Base-by-base conservation (phyloP, 2,888 invertebrate species). In the Prionchulus punctatus region DNA sequence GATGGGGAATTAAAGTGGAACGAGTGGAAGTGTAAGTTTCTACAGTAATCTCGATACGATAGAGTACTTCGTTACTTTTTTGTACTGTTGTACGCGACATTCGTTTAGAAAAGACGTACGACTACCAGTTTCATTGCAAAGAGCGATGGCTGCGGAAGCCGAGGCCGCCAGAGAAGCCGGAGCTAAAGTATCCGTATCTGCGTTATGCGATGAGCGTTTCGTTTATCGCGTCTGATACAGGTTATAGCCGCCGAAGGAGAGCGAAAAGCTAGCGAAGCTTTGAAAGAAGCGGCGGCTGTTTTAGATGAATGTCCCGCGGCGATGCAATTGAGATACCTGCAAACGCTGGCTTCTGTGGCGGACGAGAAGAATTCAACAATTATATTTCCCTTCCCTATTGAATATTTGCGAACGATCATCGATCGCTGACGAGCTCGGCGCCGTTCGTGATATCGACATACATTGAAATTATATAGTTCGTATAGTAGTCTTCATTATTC, bases 301-400 rank as follows among this genome's bases (percentile, higher is more conserved):
- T 86, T 89, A 72, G 77, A 80, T 28, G 82, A 82, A 68, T 84
- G 83, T 62, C 85, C 86, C n/a, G 83, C 83, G 64, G 86, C 86
- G 28, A 74, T 86, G 57, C 83, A 83, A 76, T 60, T 68, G 15
- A 60, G 68, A 43, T 68, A 67, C 70, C 77, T 88, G 43, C 82
- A 94, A 85, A 94, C 94, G 1, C 76, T 94, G 68, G 92, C 88
- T 77, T 86, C 89, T 58, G 91, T 92, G 69, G 89, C 90, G 23
- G 89, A 91, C 28, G 94, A 94, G 79, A 92, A 94, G 79, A 92
- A 94, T 72, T 92, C 91, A 12, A 94, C 92, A 2, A 94, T 94
- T 68, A 86, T 94, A 49, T 94, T 94, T 75, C 94, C 94, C 23
- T 76, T 89, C 64, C 88, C 87, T 4, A 81, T 91, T 74, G 90